A percentile compares a stretch with the other conserved stretches of the same genome.
Conservation (phyloP, 92 coral and sea anemone genomes). For the Heteractis magnifica region DNA sequence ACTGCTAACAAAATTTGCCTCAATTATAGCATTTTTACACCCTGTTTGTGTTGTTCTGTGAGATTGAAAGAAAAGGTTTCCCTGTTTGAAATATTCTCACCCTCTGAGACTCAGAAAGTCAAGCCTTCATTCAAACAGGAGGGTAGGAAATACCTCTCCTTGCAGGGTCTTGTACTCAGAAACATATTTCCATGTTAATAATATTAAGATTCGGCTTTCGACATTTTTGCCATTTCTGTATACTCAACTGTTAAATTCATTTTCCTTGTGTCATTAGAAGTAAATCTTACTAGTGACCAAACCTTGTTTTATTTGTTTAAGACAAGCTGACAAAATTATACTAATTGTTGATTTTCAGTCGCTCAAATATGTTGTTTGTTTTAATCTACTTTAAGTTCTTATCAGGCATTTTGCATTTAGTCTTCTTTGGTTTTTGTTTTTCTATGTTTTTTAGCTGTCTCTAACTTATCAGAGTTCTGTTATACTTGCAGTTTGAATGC, state of each 20-base stretch:
- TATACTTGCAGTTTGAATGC: background rate
- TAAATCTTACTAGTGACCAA: background rate
- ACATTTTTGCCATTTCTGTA: background rate
- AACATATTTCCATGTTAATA: too few species aligned
- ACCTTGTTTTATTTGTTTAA: background rate
- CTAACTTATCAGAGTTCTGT: background rate
- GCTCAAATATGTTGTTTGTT: background rate
- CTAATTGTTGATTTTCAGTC: background rate
- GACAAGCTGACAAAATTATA: background rate
- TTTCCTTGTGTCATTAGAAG: background rate
- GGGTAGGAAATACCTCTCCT: too few species aligned
- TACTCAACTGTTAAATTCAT: background rate
- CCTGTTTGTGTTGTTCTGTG: too few species aligned
- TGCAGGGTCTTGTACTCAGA: too few species aligned
- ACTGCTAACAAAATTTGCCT: too few species aligned
- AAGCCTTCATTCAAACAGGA: too few species aligned
- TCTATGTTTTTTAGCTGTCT: background rate
- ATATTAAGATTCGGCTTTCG: background rate
- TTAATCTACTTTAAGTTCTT: background rate
- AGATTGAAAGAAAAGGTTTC: too few species aligned
- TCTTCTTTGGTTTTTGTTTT: background rate
- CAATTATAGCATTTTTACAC: too few species aligned
- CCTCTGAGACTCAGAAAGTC: too few species aligned
- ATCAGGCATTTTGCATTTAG: background rate
- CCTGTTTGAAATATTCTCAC: too few species aligned